These are phyloP conservation scores for Stigmatopora argus DNA, from an alignment of 2,113 vertebrate species.

Conservation along the genomic window DNA sequence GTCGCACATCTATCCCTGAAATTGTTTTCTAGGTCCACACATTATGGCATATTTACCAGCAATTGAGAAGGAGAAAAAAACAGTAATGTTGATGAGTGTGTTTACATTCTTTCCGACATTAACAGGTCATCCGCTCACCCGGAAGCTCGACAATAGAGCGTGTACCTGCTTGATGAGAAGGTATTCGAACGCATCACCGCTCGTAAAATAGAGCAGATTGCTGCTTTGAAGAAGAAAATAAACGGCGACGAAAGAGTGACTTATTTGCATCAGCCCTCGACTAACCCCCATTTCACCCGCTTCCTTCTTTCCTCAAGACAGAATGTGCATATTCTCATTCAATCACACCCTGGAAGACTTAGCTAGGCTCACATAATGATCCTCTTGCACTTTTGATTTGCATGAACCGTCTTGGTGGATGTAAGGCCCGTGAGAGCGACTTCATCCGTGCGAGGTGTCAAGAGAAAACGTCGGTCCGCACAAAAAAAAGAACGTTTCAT, in stretches of 20 bases:
- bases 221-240: constrained; percentile 31
- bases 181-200: constrained; percentile 15
- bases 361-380: constrained; percentile 48
- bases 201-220: constrained; percentile 29
- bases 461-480: constrained; percentile 28
- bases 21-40: neutral
- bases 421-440: constrained; percentile 24
- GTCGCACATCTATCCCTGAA: neutral
- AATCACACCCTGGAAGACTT: constrained; percentile 42
- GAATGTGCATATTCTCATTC: constrained; percentile 40
- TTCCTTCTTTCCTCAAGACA: constrained; percentile 29
- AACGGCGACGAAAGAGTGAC: constrained; percentile 23
- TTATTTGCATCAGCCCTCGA: constrained; percentile 27
- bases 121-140: neutral
- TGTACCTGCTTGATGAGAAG: neutral
- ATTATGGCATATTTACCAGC: neutral
- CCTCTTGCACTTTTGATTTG: constrained; percentile 50
- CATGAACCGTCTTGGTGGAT: constrained; percentile 49
- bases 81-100: neutral
- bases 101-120: neutral
- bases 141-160: neutral
- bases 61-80: neutral
- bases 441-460: constrained; percentile 30
- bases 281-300: constrained; percentile 13
- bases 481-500: constrained; percentile 9